Evolutionary conservation across 64 coral and sea anemone genomes (phyloP).

Genomic region (Dendronephthya gigantea): DNA sequence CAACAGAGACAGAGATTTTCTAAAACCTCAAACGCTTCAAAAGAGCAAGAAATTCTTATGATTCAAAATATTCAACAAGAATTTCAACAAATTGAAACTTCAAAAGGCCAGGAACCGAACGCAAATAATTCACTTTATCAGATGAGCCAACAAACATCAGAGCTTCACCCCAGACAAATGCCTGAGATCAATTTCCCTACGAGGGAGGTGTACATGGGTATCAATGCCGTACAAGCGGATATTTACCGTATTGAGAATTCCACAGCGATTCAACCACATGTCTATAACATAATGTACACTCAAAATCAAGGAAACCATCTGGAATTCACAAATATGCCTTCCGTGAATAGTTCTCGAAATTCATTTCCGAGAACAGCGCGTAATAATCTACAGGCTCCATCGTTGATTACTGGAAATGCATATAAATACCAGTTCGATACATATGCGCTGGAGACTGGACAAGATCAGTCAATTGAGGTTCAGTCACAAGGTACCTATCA

Average conservation of each 20-base stretch:
- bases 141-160: not conserved
- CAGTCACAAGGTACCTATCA: not conserved
- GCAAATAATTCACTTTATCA: not conserved
- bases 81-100: not conserved
- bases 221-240: not conserved
- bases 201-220: not conserved
- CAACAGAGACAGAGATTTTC: too few relatives aligned
- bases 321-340: not conserved
- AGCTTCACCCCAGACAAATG: not conserved
- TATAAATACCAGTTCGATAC: not conserved
- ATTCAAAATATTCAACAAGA: not conserved
- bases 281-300: not conserved
- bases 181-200: not conserved
- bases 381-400: too few relatives aligned
- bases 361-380: too few relatives aligned
- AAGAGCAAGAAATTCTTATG: not conserved
- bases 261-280: not conserved
- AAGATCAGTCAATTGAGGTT: not conserved
- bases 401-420: too few relatives aligned
- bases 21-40: too few relatives aligned
- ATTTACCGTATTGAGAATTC: not conserved
- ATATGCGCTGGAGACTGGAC: not conserved
- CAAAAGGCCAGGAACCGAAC: not conserved
- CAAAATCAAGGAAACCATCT: not conserved
- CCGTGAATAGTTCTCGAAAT: not conserved